Percentiles rank a stretch among this genome's conserved stretches.
phyloP scores from a whole-genome alignment of 2,113 vertebrate species.

The Mobula birostris region DNA sequence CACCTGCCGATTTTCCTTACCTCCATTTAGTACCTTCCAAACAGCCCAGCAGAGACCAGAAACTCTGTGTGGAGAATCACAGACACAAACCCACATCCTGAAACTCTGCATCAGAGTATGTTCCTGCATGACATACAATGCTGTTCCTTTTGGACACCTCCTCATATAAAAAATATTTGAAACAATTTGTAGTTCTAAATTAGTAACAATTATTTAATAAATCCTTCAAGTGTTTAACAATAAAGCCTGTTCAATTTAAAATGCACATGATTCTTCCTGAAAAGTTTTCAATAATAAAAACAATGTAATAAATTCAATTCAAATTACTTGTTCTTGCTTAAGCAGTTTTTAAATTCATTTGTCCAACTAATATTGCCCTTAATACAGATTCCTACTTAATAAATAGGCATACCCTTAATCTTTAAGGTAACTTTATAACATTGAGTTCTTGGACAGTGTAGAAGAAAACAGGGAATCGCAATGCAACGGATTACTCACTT shows the following conservation, averaged over 20 bases:
- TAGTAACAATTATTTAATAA: background rate
- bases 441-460: background rate
- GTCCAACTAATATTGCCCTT: background rate
- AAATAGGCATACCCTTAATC: background rate
- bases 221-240: background rate
- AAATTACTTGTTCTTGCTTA: constrained; percentile 23
- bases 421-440: background rate
- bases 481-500: background rate
- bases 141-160: background rate
- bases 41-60: background rate
- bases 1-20: constrained; percentile 36
- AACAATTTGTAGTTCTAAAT: background rate
- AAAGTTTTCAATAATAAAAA: constrained; percentile 5
- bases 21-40: constrained; percentile 12
- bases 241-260: background rate
- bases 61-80: constrained; percentile 19
- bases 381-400: background rate
- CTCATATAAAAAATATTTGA: background rate
- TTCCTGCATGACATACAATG: background rate
- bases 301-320: background rate
- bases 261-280: background rate
- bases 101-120: background rate
- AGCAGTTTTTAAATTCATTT: background rate
- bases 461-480: background rate
- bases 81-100: background rate